phyloP scores from a whole-genome alignment of 2,797 vertebrate species.

The Melanogrammus aeglefinus region DNA sequence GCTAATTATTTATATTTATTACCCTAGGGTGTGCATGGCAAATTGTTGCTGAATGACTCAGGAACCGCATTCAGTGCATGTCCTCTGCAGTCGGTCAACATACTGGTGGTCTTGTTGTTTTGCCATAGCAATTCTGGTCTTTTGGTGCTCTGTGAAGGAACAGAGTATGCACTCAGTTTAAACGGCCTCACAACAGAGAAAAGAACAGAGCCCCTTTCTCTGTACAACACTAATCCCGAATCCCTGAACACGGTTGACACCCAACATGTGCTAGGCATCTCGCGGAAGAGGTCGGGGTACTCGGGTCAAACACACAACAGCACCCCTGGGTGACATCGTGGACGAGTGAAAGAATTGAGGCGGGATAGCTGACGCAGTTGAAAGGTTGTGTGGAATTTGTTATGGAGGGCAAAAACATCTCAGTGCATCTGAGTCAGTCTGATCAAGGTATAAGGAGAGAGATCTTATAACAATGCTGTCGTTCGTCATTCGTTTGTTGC shows the following conservation, averaged over 20 bases:
- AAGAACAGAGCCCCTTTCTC: slow-evolving; percentile 33
- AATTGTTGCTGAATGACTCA: slow-evolving; percentile 66
- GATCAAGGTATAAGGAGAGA: not conserved
- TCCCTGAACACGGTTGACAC: not conserved
- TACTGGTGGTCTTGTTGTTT: slow-evolving; percentile 58
- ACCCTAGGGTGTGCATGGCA: slow-evolving; percentile 61
- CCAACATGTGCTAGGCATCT: not conserved
- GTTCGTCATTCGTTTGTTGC: not conserved
- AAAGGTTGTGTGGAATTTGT: slow-evolving; percentile 56
- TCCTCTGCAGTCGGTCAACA: slow-evolving; percentile 72
- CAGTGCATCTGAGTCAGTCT: too few relatives aligned
- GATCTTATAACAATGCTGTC: not conserved
- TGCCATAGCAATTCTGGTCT: slow-evolving; percentile 49
- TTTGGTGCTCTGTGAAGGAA: slow-evolving; percentile 50
- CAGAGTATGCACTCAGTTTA: slow-evolving; percentile 37
- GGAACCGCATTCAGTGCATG: slow-evolving; percentile 45
- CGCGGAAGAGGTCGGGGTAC: not conserved
- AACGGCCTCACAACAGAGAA: slow-evolving; percentile 28
- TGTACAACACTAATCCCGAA: slow-evolving; percentile 2
- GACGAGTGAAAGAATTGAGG: slow-evolving; percentile 13
- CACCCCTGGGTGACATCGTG: slow-evolving; percentile 13
- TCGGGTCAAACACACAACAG: not conserved
- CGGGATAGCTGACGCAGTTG: slow-evolving; percentile 32
- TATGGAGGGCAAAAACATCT: not conserved
- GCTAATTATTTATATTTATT: slow-evolving; percentile 72